Conservation (phyloP, 1,140 invertebrate species). For the Brachionus rotundiformis region DNA sequence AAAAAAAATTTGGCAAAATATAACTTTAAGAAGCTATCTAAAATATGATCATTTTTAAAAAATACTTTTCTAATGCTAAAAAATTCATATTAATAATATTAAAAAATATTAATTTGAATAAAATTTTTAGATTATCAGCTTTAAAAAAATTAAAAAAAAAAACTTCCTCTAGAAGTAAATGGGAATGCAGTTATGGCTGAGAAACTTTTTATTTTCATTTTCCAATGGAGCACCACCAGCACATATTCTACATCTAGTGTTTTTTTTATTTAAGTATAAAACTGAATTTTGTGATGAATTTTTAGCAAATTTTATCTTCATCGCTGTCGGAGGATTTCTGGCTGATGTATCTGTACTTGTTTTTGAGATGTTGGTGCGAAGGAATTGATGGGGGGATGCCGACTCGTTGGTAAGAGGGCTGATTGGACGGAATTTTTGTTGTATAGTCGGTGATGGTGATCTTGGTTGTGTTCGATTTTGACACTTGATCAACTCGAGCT, state of each 20-base stretch:
- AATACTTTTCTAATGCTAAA: neutral
- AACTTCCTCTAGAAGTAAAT: neutral
- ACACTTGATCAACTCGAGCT: conserved; percentile 35
- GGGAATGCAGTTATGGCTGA: conserved; percentile 37
- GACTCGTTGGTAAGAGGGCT: neutral
- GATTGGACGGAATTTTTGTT: conserved; percentile 46
- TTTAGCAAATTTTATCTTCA: conserved; percentile 46
- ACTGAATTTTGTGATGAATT: neutral
- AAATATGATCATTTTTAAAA: neutral
- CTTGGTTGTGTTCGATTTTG: conserved; percentile 31
- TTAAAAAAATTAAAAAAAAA: neutral
- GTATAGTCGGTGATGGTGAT: conserved; percentile 39
- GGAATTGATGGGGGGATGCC: neutral
- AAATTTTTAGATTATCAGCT: conserved; percentile 19
- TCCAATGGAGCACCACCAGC: neutral
- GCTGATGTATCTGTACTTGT: neutral
- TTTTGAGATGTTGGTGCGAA: neutral
- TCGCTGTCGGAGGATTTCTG: neutral
- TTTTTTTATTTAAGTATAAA: neutral
- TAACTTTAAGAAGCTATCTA: neutral
- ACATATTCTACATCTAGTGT: neutral
- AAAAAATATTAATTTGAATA: neutral
- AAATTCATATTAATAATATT: neutral
- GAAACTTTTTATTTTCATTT: neutral
- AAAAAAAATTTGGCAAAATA: neutral